Evolutionary conservation across 2,797 vertebrate genomes (phyloP).

Genomic region (Centroberyx gerrardi): DNA sequence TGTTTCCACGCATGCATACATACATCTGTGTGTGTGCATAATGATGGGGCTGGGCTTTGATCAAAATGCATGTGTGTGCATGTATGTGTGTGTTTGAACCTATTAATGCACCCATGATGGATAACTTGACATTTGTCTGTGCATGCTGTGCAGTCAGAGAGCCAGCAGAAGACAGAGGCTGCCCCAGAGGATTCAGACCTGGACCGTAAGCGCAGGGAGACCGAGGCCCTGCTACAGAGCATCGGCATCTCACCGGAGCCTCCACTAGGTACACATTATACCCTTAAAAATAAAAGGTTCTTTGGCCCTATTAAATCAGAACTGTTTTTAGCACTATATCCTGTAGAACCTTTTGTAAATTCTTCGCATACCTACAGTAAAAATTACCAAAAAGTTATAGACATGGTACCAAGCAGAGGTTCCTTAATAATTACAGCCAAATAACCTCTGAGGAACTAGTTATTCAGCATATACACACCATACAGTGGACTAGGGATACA

Average conservation of each 20-base stretch:
- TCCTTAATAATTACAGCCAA: neutral
- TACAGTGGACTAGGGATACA: neutral
- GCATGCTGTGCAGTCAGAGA: conserved; percentile 78
- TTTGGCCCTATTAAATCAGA: neutral
- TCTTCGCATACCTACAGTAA: neutral
- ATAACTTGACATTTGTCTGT: conserved; percentile 12
- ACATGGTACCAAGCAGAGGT: too few species aligned
- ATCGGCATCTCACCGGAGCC: conserved; percentile 97
- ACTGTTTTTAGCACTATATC: neutral
- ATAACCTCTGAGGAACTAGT: neutral
- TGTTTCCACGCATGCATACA: conserved; percentile 43
- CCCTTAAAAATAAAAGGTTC: neutral
- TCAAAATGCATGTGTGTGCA: conserved; percentile 26
- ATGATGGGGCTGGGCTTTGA: conserved; percentile 46
- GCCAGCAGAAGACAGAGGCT: conserved; percentile 82
- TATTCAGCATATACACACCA: too few species aligned
- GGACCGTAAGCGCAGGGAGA: conserved; percentile 97
- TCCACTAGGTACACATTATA: conserved; percentile 86
- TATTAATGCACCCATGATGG: neutral
- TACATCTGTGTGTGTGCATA: conserved; percentile 53
- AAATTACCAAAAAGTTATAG: neutral
- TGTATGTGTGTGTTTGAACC: neutral
- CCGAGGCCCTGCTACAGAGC: conserved; percentile 97
- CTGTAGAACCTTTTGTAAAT: neutral
- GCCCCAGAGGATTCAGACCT: conserved; percentile 94